A percentile compares a stretch with the other conserved stretches of the same genome.
These are phyloP conservation scores for Drosophila kohkoa DNA, from an alignment of 1,140 invertebrate species.

Conservation along the genomic window DNA sequence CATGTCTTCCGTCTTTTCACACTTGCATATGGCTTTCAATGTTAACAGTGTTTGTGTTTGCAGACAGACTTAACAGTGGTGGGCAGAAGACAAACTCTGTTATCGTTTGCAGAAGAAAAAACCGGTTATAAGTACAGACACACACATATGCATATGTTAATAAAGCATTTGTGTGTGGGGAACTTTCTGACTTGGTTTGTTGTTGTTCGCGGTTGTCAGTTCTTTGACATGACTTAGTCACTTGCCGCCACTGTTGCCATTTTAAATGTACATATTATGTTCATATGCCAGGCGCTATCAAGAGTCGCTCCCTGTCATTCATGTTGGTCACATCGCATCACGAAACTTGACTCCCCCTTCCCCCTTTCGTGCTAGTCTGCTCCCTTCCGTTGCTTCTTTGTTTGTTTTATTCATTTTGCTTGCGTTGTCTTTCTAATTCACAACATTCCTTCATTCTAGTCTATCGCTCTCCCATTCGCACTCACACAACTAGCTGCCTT, in stretches of 20 bases:
- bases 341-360: not conserved
- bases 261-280: not conserved
- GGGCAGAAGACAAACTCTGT: constrained; percentile 34
- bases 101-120: constrained; percentile 55
- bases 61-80: constrained; percentile 9
- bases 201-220: constrained; percentile 12
- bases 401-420: not conserved
- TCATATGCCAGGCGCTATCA: constrained; percentile 29
- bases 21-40: constrained; percentile 16
- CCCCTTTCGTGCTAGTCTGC: not conserved
- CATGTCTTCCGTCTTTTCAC: constrained; percentile 39
- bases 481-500: not conserved
- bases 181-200: constrained; percentile 45
- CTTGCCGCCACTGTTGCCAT: constrained; percentile 18
- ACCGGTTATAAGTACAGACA: constrained; percentile 61
- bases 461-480: not conserved
- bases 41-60: constrained; percentile 16
- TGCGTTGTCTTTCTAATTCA: constrained; percentile 16
- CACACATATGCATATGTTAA: not conserved
- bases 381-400: not conserved
- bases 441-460: constrained; percentile 30
- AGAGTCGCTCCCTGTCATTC: constrained; percentile 20
- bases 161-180: constrained; percentile 26
- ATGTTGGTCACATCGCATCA: constrained; percentile 2
- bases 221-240: constrained; percentile 36